Percentiles rank a stretch among this genome's conserved stretches.
Conservation (phyloP, 2,113 vertebrate genomes). For the Suncus etruscus region DNA sequence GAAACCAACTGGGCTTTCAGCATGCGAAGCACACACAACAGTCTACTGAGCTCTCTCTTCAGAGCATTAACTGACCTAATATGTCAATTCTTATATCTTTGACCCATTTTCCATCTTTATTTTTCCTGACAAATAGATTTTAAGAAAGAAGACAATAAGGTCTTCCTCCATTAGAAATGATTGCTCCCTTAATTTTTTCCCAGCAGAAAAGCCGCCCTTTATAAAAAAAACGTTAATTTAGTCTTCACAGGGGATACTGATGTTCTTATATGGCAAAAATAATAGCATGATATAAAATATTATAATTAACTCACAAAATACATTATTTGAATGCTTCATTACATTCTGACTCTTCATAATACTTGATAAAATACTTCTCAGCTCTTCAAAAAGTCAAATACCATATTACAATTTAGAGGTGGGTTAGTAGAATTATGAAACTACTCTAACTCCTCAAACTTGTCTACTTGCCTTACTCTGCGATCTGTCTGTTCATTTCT, state of each 20-base stretch:
- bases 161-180: not conserved
- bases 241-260: constrained; percentile 30
- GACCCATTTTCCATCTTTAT: not conserved
- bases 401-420: not conserved
- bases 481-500: not conserved
- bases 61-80: too few species aligned
- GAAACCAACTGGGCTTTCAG: not conserved
- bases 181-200: not conserved
- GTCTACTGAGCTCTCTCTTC: too few species aligned
- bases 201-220: not conserved
- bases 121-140: not conserved
- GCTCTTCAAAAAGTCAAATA: constrained; percentile 21
- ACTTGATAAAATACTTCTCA: constrained; percentile 17
- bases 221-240: constrained; percentile 43
- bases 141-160: not conserved
- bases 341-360: constrained; percentile 34
- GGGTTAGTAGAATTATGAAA: not conserved
- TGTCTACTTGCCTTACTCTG: not conserved
- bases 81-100: not conserved
- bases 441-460: not conserved
- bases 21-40: not conserved
- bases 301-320: constrained; percentile 19
- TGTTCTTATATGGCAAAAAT: constrained; percentile 27
- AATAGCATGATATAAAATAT: not conserved
- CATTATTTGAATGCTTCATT: constrained; percentile 29